Evolutionary conservation across 2,113 vertebrate species (phyloP).

Genomic region (Physeter macrocephalus): DNA sequence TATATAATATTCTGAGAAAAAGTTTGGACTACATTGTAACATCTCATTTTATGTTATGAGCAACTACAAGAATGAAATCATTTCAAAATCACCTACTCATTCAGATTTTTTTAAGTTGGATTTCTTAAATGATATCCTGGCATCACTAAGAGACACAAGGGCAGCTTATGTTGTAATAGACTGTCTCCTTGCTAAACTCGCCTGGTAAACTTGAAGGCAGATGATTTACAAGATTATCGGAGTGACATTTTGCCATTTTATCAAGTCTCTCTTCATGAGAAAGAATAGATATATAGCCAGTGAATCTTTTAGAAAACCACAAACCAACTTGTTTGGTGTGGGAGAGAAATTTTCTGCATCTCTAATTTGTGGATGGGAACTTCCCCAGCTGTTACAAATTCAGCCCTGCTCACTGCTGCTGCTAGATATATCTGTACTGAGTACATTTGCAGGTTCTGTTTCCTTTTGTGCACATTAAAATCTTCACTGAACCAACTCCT

Average conservation of each 20-base stretch:
- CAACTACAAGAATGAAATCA: conserved; percentile 61
- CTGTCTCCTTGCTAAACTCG: conserved; percentile 16
- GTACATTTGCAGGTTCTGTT: not conserved
- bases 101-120: conserved; percentile 64
- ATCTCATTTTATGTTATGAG: conserved; percentile 65
- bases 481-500: conserved; percentile 4
- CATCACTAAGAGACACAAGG: not conserved
- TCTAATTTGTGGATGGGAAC: conserved; percentile 16
- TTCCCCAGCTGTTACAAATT: conserved; percentile 44
- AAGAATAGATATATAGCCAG: not conserved
- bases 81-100: conserved; percentile 54
- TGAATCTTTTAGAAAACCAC: not conserved
- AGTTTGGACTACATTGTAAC: conserved; percentile 29
- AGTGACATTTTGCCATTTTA: not conserved
- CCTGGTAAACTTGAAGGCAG: conserved; percentile 10
- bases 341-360: not conserved
- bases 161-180: conserved; percentile 5
- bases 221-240: not conserved
- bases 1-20: conserved; percentile 70
- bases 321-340: not conserved
- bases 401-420: not conserved
- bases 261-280: not conserved
- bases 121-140: conserved; percentile 60
- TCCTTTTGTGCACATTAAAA: conserved; percentile 1
- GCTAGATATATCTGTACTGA: accelerated